Percentiles rank a stretch among this genome's conserved stretches.
These are phyloP conservation scores for Aphodius sticticus DNA, from an alignment of 2,888 invertebrate species.

Conservation along the genomic window DNA sequence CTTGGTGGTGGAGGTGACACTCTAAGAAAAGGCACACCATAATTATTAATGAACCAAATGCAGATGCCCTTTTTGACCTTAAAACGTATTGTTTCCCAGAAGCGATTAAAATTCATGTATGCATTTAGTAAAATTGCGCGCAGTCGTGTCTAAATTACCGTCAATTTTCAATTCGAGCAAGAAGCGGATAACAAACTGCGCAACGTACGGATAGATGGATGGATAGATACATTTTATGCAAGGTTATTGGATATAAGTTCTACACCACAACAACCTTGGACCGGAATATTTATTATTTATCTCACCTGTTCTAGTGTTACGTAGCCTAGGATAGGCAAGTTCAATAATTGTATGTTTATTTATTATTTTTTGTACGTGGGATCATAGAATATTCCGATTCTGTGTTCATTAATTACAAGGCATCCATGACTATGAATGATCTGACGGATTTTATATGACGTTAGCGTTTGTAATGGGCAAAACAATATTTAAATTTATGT, in stretches of 20 bases:
- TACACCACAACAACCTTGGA: conserved; percentile 22
- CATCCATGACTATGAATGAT: neutral
- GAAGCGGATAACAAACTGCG: conserved; percentile 7
- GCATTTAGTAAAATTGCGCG: neutral
- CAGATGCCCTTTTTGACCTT: neutral
- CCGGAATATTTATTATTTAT: conserved; percentile 24
- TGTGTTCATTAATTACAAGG: neutral
- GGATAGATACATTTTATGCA: conserved; percentile 17
- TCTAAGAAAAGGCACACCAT: neutral
- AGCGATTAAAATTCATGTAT: neutral
- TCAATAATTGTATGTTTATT: conserved; percentile 19
- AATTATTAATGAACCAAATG: neutral
- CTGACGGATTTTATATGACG: neutral
- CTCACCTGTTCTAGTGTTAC: conserved; percentile 21
- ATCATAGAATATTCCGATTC: neutral
- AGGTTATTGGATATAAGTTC: conserved; percentile 21
- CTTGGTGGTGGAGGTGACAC: neutral
- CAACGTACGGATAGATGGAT: conserved; percentile 10
- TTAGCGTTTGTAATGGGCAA: neutral
- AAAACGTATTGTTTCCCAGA: neutral
- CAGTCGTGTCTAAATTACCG: neutral
- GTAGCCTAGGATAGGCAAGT: conserved; percentile 12
- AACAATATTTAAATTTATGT: neutral
- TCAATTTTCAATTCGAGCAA: conserved; percentile 4
- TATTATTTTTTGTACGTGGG: neutral